A percentile compares a stretch with the other conserved stretches of the same genome.
These are phyloP conservation scores for Rhinopomastus cyanomelas DNA, from an alignment of 2,113 vertebrate genomes.

Conservation along the genomic window DNA sequence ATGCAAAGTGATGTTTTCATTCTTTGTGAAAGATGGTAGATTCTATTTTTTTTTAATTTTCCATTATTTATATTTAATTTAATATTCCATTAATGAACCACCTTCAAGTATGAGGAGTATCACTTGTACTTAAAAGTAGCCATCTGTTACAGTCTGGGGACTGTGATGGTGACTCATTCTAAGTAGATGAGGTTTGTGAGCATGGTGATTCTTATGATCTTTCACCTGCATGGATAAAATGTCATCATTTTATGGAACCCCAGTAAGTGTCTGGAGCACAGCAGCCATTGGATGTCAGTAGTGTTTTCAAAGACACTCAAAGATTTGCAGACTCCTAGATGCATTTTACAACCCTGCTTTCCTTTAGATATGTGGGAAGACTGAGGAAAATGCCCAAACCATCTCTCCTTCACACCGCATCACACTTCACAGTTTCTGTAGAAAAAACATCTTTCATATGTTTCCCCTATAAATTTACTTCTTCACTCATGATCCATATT, in stretches of 20 bases:
- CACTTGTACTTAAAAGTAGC: conserved; percentile 48
- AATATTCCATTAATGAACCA: conserved; percentile 46
- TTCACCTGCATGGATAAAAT: background rate
- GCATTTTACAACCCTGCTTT: background rate
- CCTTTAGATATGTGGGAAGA: background rate
- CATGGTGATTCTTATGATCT: background rate
- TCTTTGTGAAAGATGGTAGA: conserved; percentile 39
- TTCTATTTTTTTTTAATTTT: conserved; percentile 14
- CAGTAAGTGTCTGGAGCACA: background rate
- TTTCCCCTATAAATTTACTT: background rate
- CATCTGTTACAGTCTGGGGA: conserved; percentile 41
- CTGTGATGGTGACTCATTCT: background rate
- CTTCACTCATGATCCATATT: background rate
- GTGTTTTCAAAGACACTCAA: conserved; percentile 36
- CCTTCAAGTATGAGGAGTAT: conserved; percentile 58
- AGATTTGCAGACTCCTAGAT: background rate
- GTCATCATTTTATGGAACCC: conserved; percentile 5
- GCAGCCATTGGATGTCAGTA: background rate
- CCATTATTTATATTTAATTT: too few species aligned
- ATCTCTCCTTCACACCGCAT: background rate
- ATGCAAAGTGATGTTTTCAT: conserved; percentile 18
- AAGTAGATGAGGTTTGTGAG: background rate
- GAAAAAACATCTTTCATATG: background rate
- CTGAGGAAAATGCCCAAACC: background rate
- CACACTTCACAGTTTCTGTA: background rate